Base-by-base conservation (phyloP, 2,797 vertebrate genomes). In the Melanotaenia maccullochi region DNA sequence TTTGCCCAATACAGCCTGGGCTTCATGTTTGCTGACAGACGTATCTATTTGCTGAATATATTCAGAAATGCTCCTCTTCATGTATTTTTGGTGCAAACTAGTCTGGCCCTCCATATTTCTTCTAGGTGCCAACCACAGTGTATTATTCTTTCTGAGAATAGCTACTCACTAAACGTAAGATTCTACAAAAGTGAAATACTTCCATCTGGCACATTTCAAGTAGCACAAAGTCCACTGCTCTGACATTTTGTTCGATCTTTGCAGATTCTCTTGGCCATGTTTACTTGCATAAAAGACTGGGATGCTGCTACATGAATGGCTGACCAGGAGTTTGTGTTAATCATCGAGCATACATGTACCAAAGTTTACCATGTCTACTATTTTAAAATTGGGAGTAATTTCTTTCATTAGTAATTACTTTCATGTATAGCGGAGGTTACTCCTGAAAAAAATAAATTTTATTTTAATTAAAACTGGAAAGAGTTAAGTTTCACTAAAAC, bases 381-480 rank as follows among this genome's bases (percentile, higher is more conserved):
- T 11, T 25, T 52, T 25, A 25, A 12, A 24, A 22, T 24, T 0
- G 13, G 9, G 49, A 30, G 14, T 25, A 30, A 55, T 25, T 52
- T 16, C 25, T 55, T 30, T 16, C 5, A 28, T 55, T 1, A 9
- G 5, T 30, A 14, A 30, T 59, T 49, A 25, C 28, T 47, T 25
- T 32, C 20, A n/a, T 20, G 20, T 30, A 42, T 58, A 35, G 55
- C 30, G 0, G 13, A 57, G n/a, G 14, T 33, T 22, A 24, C 24
- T 3, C 4, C 20, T 9, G 18, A 8, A n/a, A 5, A 57, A n/a
- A 57, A 0, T 1, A 38, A 1, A 57, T 20, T 22, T 33, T 9
- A 57, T 68, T 58, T 35, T 42, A 59, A 24, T 55, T 5, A 16
- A 47, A 58, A 25, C 13, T 58, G n/a, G 54, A 28, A 57, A 30